Percentiles rank a stretch among this genome's conserved stretches.
Conservation (phyloP, 2,797 vertebrate genomes). For the Spea hammondii region DNA sequence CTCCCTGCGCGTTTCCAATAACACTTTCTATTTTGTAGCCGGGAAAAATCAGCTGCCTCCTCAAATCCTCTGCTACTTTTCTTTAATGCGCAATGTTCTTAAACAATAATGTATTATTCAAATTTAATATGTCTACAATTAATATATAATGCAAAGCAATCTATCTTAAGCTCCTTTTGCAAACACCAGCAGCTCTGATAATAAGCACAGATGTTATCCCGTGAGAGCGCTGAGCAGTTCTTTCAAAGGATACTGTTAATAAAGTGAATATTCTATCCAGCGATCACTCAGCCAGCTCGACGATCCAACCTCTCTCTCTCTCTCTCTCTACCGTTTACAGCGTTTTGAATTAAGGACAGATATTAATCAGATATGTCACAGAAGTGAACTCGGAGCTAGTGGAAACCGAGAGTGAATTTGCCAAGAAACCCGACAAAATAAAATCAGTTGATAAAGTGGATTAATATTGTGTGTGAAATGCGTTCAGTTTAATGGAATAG, state of each 20-base stretch:
- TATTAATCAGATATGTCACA: conserved; percentile 29
- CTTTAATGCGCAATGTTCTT: neutral
- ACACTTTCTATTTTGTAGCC: neutral
- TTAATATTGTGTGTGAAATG: conserved; percentile 30
- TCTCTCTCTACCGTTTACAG: neutral
- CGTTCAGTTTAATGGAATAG: conserved; percentile 26
- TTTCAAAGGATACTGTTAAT: conserved; percentile 3
- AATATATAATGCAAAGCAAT: neutral
- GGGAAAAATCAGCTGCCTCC: neutral
- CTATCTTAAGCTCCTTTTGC: neutral
- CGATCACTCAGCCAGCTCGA: neutral
- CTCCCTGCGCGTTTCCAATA: neutral
- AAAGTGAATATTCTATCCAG: conserved; percentile 11
- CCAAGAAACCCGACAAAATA: conserved; percentile 12
- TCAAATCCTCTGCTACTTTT: neutral
- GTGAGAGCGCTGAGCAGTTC: neutral
- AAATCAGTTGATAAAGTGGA: conserved; percentile 38
- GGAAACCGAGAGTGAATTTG: conserved; percentile 4
- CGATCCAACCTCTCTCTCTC: neutral
- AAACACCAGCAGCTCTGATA: neutral
- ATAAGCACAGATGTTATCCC: neutral
- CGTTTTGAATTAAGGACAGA: conserved; percentile 12
- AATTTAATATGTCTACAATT: neutral
- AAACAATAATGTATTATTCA: conserved; percentile 1
- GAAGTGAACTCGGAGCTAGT: neutral